Conservation (phyloP, 2,113 vertebrate genomes). For the Paralichthys olivaceus region DNA sequence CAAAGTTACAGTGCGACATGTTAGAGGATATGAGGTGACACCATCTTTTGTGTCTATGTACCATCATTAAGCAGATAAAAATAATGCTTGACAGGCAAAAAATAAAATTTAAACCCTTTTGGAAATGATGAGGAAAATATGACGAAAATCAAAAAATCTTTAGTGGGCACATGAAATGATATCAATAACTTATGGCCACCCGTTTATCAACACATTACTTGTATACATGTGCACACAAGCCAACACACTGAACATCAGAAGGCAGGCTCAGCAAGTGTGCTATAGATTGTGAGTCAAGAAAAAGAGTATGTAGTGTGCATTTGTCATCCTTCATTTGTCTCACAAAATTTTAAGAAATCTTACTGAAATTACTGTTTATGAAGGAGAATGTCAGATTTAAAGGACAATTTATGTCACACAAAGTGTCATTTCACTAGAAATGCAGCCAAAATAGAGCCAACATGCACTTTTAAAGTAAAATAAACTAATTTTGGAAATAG, state of each 20-base stretch:
- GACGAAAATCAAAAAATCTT: neutral
- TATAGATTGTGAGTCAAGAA: neutral
- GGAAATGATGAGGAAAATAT: neutral
- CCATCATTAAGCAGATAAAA: constrained; percentile 22
- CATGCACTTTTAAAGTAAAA: constrained; percentile 3
- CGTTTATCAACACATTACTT: constrained; percentile 33
- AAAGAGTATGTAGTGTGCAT: neutral
- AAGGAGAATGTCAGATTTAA: neutral
- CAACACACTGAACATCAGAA: constrained; percentile 10
- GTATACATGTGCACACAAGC: constrained; percentile 40
- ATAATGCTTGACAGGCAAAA: constrained; percentile 2
- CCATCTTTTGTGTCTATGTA: constrained; percentile 17
- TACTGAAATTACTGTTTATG: neutral
- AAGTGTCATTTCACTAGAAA: neutral
- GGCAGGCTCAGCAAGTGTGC: constrained; percentile 24
- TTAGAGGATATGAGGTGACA: constrained; percentile 12
- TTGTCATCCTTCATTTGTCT: neutral
- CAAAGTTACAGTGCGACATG: constrained; percentile 21
- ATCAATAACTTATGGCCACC: neutral
- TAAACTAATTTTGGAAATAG: neutral
- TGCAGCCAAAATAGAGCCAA: constrained; percentile 7
- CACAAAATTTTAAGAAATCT: neutral
- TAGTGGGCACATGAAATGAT: neutral
- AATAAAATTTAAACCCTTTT: neutral
- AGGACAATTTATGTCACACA: neutral